Conservation (phyloP, 2,797 vertebrate genomes). For the Podargus strigoides region DNA sequence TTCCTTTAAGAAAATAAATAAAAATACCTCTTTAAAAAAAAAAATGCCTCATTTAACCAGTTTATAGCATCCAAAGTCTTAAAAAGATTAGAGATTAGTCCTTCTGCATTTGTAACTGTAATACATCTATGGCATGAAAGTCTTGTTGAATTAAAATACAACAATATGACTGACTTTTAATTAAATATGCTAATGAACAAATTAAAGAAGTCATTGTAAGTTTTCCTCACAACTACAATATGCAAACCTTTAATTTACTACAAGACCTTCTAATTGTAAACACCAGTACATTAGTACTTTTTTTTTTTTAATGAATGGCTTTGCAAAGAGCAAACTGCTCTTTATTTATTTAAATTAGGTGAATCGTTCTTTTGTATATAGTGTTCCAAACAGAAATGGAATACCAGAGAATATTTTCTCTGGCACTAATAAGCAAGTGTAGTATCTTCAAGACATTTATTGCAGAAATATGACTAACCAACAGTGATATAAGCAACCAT, state of each 20-base stretch:
- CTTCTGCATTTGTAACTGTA: neutral
- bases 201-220: neutral
- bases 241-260: neutral
- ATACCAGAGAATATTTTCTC: neutral
- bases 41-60: neutral
- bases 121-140: neutral
- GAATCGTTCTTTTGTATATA: neutral
- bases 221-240: neutral
- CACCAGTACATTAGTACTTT: neutral
- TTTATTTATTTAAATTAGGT: conserved; percentile 32
- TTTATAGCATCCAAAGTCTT: neutral
- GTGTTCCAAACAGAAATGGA: neutral
- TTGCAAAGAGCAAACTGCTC: neutral
- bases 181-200: conserved; percentile 30
- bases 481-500: neutral
- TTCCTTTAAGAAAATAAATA: neutral
- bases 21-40: neutral
- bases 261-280: neutral
- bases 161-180: neutral
- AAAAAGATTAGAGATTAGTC: neutral
- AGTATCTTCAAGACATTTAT: neutral
- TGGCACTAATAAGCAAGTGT: neutral
- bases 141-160: neutral
- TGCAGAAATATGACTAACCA: neutral
- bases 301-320: neutral